These are phyloP conservation scores for Spodoptera exigua DNA, from an alignment of 2,888 invertebrate species.

Conservation along the genomic window DNA sequence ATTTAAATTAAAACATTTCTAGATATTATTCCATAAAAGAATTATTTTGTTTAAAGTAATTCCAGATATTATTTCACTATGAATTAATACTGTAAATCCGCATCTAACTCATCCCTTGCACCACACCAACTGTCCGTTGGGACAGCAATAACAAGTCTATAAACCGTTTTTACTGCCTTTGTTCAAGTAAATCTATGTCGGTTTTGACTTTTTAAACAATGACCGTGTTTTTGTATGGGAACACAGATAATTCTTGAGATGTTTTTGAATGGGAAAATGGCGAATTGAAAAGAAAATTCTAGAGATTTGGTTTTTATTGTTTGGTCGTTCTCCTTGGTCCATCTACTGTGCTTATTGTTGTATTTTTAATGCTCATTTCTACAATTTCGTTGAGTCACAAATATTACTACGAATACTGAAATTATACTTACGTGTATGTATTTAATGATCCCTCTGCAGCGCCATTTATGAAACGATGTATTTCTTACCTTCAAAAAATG, in stretches of 20 bases:
- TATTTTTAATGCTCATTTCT: neutral
- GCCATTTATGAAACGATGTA: no score
- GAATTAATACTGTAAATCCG: conserved; percentile 2
- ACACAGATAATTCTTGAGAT: conserved; percentile 78
- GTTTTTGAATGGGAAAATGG: conserved; percentile 72
- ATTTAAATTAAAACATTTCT: no score
- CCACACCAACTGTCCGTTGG: conserved; percentile 78
- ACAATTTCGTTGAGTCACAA: no score
- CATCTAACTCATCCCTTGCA: conserved; percentile 36
- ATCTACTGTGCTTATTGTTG: conserved; percentile 4
- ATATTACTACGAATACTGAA: no score
- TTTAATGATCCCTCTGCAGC: no score
- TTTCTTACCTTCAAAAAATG: no score
- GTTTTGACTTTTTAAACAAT: conserved; percentile 89
- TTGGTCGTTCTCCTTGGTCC: conserved; percentile 12
- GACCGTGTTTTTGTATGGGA: conserved; percentile 84
- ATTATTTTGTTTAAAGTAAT: no score
- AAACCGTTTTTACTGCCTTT: conserved; percentile 89
- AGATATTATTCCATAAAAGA: no score
- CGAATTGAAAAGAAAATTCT: conserved; percentile 55
- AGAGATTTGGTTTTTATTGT: conserved; percentile 30
- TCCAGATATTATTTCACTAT: no score
- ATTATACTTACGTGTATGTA: no score
- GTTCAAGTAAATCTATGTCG: conserved; percentile 88
- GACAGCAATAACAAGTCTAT: conserved; percentile 89